These are phyloP conservation scores for Ochotona curzoniae DNA, from an alignment of 2,113 vertebrate species.

Conservation along the genomic window DNA sequence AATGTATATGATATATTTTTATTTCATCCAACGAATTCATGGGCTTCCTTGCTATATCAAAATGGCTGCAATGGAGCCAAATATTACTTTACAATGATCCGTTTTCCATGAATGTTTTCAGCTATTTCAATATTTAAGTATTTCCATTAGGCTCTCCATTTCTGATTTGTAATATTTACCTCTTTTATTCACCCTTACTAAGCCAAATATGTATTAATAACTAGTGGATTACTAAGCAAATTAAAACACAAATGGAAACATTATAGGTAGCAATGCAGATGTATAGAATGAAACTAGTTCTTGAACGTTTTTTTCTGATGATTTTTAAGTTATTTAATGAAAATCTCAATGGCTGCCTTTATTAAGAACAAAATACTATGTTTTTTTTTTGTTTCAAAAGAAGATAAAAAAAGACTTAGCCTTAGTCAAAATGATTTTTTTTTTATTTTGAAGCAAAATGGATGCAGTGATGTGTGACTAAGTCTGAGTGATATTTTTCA, in stretches of 20 bases:
- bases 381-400: conserved; percentile 27
- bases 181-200: not conserved
- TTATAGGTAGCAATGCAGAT: not conserved
- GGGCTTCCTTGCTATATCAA: not conserved
- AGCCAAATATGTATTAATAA: not conserved
- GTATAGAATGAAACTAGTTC: not conserved
- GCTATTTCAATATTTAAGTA: not conserved
- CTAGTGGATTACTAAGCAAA: not conserved
- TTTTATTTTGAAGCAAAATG: conserved; percentile 81
- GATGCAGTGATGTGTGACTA: conserved; percentile 80
- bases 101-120: not conserved
- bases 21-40: not conserved
- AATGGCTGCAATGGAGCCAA: not conserved
- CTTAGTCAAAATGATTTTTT: conserved; percentile 76
- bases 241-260: not conserved
- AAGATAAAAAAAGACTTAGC: conserved; percentile 63
- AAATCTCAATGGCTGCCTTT: not conserved
- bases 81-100: not conserved
- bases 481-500: conserved; percentile 80
- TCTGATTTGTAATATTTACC: not conserved
- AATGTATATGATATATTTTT: not conserved
- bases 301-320: not conserved
- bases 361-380: not conserved
- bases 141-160: not conserved
- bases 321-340: not conserved